Evolutionary conservation across 2,113 vertebrate genomes (phyloP).

Genomic region (Mirza zaza): DNA sequence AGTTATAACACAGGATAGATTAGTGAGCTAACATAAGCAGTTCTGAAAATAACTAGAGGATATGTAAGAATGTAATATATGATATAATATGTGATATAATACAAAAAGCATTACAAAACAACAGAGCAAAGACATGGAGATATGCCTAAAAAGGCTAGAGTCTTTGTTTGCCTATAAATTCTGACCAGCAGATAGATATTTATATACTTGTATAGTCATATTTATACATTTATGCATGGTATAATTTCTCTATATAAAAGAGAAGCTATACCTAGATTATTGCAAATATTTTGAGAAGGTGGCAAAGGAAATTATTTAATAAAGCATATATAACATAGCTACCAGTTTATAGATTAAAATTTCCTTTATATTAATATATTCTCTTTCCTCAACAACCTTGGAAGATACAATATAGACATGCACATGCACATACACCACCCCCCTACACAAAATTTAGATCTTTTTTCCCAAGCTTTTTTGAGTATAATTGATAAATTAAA

Average conservation of each 20-base stretch:
- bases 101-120: neutral
- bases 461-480: neutral
- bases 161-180: neutral
- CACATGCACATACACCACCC: neutral
- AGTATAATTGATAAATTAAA: neutral
- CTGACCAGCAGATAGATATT: neutral
- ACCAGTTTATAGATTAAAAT: neutral
- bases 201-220: neutral
- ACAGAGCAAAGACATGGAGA: neutral
- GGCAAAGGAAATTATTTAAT: neutral
- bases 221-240: neutral
- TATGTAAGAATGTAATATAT: neutral
- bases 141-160: neutral
- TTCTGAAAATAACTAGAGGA: neutral
- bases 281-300: neutral
- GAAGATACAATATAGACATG: neutral
- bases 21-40: neutral
- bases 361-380: neutral
- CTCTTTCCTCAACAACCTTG: neutral
- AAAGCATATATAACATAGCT: neutral
- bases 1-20: neutral
- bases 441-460: neutral
- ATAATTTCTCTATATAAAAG: neutral
- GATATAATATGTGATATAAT: neutral
- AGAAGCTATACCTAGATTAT: neutral